These are phyloP conservation scores for Gambusia affinis DNA, from an alignment of 2,113 vertebrate genomes.

Conservation along the genomic window DNA sequence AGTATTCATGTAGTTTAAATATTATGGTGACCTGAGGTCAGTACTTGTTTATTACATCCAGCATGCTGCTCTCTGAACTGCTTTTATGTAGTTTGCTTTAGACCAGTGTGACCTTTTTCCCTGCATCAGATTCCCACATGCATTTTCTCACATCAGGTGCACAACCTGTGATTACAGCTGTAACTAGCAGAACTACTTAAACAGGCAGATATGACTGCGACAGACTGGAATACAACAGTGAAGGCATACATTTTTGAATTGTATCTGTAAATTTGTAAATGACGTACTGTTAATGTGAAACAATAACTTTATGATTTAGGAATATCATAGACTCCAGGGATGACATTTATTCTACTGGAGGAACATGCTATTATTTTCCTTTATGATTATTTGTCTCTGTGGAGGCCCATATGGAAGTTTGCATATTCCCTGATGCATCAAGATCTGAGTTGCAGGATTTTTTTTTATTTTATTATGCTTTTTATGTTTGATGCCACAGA, in stretches of 20 bases:
- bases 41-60: slow-evolving; percentile 17
- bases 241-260: neutral
- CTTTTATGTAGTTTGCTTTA: slow-evolving; percentile 59
- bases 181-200: slow-evolving; percentile 65
- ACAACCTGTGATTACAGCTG: slow-evolving; percentile 55
- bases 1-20: neutral
- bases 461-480: slow-evolving; percentile 49
- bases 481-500: slow-evolving; percentile 48
- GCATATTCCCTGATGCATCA: slow-evolving; percentile 58
- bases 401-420: slow-evolving; percentile 33
- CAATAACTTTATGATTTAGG: slow-evolving; percentile 9
- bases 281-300: neutral
- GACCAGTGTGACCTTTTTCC: slow-evolving; percentile 21
- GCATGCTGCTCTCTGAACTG: neutral
- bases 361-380: slow-evolving; percentile 58
- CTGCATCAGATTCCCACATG: slow-evolving; percentile 4
- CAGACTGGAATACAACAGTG: neutral
- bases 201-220: slow-evolving; percentile 18
- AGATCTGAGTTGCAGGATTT: slow-evolving; percentile 35
- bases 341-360: slow-evolving; percentile 47
- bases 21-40: neutral
- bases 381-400: slow-evolving; percentile 46
- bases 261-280: slow-evolving; percentile 1
- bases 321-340: slow-evolving; percentile 39
- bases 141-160: slow-evolving; percentile 11